Percentiles rank a stretch among this genome's conserved stretches.
Conservation (phyloP, 2,888 invertebrate genomes). For the Cecidostiba fungosa region DNA sequence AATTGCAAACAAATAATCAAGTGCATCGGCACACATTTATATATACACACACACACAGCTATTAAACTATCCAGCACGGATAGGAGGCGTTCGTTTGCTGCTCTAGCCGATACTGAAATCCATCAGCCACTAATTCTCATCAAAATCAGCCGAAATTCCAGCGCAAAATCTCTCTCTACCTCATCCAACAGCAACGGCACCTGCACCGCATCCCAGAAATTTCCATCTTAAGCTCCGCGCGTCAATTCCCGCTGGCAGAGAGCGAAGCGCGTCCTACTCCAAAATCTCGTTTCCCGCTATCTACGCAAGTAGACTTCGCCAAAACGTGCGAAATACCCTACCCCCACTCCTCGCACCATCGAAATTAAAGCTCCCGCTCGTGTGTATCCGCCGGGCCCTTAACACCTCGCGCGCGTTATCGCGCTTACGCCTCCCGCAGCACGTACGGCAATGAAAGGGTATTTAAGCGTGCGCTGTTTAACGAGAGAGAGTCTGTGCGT, state of each 20-base stretch:
- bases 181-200: neutral
- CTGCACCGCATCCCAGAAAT: neutral
- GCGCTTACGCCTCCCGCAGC: neutral
- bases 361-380: constrained; percentile 10
- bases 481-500: neutral
- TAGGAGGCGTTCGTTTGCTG: neutral
- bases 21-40: no score
- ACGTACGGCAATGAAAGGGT: constrained; percentile 21
- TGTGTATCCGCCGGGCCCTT: constrained; percentile 3
- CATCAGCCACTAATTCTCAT: constrained; percentile 4
- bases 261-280: neutral
- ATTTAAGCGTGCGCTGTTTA: constrained; percentile 17
- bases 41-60: no score
- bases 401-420: constrained; percentile 27
- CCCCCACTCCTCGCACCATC: neutral
- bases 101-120: neutral
- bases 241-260: neutral
- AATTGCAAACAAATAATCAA: no score
- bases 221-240: neutral
- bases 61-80: no score
- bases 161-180: neutral
- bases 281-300: neutral
- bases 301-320: neutral
- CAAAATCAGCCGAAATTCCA: constrained; percentile 3
- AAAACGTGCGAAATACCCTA: neutral